phyloP scores from a whole-genome alignment of 2,113 vertebrate genomes.

The Varanus komodoensis region DNA sequence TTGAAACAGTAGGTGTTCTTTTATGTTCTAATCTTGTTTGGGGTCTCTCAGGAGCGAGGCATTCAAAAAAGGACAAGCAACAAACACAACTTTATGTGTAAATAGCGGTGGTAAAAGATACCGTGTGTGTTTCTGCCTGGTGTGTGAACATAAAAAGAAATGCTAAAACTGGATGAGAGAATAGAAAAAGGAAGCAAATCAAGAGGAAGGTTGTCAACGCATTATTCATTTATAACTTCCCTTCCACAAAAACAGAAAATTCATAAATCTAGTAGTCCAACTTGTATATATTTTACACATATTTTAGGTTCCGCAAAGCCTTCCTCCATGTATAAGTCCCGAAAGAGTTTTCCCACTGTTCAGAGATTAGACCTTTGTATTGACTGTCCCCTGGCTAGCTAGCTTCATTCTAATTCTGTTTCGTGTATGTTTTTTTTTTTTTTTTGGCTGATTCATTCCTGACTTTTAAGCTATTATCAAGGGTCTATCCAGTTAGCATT shows the following conservation, averaged over 20 bases:
- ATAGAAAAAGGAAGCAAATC: neutral
- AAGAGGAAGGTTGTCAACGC: neutral
- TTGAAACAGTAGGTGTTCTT: neutral
- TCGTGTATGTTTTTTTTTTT: neutral
- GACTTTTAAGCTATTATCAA: neutral
- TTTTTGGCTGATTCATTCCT: neutral
- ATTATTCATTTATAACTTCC: neutral
- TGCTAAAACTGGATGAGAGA: neutral
- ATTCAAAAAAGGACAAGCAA: neutral
- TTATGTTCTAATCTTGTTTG: conserved; percentile 24
- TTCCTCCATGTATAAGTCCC: neutral
- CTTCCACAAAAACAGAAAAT: neutral
- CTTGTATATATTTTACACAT: neutral
- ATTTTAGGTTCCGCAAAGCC: neutral
- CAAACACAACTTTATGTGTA: neutral
- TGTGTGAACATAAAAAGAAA: neutral
- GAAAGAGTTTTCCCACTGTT: neutral
- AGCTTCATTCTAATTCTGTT: neutral
- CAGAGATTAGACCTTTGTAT: neutral
- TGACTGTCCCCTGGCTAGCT: neutral
- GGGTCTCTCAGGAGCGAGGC: conserved; percentile 25
- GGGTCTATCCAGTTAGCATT: neutral
- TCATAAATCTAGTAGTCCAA: neutral
- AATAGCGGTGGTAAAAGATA: neutral
- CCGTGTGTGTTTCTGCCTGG: neutral